phyloP scores from a whole-genome alignment of 2,113 vertebrate genomes.

The Chaetura pelagica region DNA sequence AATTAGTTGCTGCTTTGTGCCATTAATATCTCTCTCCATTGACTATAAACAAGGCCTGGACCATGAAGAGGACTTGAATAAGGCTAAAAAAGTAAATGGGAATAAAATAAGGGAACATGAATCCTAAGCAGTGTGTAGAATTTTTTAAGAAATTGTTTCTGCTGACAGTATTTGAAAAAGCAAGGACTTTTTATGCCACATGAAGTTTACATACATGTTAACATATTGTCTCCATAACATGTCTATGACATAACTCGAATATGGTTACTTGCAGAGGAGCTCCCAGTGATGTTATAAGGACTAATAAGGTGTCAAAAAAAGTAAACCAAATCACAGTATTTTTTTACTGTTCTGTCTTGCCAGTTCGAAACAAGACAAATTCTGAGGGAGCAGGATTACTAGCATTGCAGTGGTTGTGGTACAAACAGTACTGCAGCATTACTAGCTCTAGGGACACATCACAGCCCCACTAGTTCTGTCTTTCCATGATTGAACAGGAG shows the following conservation, averaged over 20 bases:
- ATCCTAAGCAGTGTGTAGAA: neutral
- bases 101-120: neutral
- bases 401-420: neutral
- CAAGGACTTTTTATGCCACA: neutral
- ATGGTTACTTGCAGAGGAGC: neutral
- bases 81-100: neutral
- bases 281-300: neutral
- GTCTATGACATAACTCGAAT: neutral
- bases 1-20: neutral
- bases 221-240: neutral
- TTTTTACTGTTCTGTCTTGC: neutral
- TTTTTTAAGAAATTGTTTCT: neutral
- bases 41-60: neutral
- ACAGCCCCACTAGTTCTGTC: neutral
- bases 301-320: neutral
- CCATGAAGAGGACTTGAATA: neutral
- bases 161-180: neutral
- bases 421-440: neutral
- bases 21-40: neutral
- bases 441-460: neutral
- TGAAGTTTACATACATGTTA: neutral
- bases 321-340: neutral
- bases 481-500: neutral
- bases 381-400: neutral
- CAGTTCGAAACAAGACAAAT: neutral